phyloP scores from a whole-genome alignment of 2,888 invertebrate species.

The Xestia xanthographa region DNA sequence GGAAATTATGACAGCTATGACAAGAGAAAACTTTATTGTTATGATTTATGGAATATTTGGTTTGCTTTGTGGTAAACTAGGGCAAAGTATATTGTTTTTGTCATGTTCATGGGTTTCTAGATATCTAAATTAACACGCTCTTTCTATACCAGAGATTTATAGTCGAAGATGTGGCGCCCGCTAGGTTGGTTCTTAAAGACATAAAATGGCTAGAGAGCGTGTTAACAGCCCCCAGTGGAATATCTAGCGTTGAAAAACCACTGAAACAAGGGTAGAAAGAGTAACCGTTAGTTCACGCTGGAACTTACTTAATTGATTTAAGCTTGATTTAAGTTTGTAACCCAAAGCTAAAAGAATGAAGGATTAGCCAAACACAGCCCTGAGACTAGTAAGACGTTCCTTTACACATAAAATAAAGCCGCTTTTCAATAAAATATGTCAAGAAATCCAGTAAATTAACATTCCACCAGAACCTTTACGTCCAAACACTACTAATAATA shows the following conservation, averaged over 20 bases:
- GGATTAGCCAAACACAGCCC: background rate
- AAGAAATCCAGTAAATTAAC: slow-evolving; percentile 6
- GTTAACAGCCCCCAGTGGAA: background rate
- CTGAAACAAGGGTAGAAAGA: background rate
- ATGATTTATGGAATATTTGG: slow-evolving; percentile 43
- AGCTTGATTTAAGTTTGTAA: background rate
- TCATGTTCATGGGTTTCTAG: background rate
- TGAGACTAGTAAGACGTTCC: background rate
- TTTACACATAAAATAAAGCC: background rate
- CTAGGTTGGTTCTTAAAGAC: background rate
- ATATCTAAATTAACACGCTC: background rate
- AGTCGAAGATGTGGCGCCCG: background rate
- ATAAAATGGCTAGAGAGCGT: background rate
- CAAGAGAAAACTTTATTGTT: slow-evolving; percentile 68
- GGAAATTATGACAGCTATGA: slow-evolving; percentile 76
- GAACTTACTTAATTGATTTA: too few relatives aligned
- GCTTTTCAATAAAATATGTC: slow-evolving; percentile 2
- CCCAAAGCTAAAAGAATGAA: background rate
- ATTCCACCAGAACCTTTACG: background rate
- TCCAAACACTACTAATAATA: slow-evolving; percentile 7
- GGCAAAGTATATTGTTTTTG: background rate
- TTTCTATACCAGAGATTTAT: background rate
- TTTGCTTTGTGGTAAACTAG: slow-evolving; percentile 14
- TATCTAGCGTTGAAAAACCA: background rate
- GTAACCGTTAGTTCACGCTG: background rate